Evolutionary conservation across 2,113 vertebrate genomes (phyloP).

Genomic region (Microcebus ravelobensis): DNA sequence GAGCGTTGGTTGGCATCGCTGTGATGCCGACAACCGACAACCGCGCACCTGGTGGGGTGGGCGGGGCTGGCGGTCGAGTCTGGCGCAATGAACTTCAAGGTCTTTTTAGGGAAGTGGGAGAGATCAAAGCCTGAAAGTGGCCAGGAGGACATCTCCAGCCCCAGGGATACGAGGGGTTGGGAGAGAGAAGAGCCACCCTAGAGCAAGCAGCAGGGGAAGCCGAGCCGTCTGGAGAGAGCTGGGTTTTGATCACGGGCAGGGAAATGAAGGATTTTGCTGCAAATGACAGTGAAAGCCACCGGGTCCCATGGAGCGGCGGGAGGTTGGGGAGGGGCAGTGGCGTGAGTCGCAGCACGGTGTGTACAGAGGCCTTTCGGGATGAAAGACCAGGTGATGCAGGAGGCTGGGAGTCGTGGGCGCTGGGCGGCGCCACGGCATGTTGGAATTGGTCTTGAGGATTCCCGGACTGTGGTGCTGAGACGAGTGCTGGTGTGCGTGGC

Average conservation of each 20-base stretch:
- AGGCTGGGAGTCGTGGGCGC: background rate
- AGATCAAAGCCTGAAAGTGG: background rate
- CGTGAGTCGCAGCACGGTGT: background rate
- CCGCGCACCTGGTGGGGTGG: rapidly evolving
- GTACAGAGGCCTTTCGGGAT: background rate
- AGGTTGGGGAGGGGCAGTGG: no score
- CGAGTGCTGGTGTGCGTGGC: background rate
- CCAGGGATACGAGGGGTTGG: background rate
- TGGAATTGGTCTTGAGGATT: background rate
- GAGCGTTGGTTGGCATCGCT: no score
- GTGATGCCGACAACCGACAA: no score
- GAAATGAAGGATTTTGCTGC: background rate
- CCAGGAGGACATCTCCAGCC: background rate
- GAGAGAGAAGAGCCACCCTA: background rate
- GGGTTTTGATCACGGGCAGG: background rate
- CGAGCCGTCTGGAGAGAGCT: background rate
- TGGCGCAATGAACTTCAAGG: background rate
- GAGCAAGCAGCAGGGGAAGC: background rate
- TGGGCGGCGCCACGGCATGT: background rate
- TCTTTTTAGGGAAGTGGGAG: background rate
- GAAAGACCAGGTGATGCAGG: background rate
- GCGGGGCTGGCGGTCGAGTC: background rate
- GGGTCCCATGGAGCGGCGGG: background rate
- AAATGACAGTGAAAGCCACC: background rate
- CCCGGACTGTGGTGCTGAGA: background rate